Evolutionary conservation across 2,797 vertebrate species (phyloP).

Genomic region (Coregonus suidteri): DNA sequence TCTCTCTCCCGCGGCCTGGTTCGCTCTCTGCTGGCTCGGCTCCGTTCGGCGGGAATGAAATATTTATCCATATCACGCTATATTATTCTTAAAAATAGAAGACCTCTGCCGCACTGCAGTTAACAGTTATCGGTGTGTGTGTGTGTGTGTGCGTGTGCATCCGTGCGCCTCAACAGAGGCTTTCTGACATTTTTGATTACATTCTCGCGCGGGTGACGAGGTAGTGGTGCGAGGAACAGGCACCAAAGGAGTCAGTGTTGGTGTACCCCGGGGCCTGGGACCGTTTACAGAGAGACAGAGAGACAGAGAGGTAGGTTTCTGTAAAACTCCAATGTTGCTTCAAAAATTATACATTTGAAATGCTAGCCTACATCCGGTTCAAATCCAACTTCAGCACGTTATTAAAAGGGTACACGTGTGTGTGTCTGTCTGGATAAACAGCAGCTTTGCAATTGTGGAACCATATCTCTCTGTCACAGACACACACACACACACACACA

Average conservation of each 20-base stretch:
- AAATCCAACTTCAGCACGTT: neutral
- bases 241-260: neutral
- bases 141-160: neutral
- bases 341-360: neutral
- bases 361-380: neutral
- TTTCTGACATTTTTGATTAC: no score
- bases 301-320: neutral
- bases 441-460: neutral
- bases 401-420: neutral
- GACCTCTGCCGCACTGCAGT: slow-evolving; percentile 42
- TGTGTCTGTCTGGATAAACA: neutral
- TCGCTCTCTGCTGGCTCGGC: slow-evolving; percentile 3
- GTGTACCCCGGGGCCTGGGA: neutral
- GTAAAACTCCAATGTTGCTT: neutral
- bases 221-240: neutral
- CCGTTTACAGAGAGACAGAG: neutral
- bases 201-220: neutral
- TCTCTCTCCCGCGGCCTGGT: neutral
- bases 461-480: neutral
- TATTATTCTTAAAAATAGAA: slow-evolving; percentile 49
- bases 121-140: slow-evolving; percentile 6
- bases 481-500: neutral
- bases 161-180: neutral
- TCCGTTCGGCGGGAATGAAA: slow-evolving; percentile 29
- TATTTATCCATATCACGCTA: slow-evolving; percentile 44